Evolutionary conservation across 2,113 vertebrate genomes (phyloP), one percentile per base, ranked within the genome.

Genomic region (Odontophorus gujanensis): DNA sequence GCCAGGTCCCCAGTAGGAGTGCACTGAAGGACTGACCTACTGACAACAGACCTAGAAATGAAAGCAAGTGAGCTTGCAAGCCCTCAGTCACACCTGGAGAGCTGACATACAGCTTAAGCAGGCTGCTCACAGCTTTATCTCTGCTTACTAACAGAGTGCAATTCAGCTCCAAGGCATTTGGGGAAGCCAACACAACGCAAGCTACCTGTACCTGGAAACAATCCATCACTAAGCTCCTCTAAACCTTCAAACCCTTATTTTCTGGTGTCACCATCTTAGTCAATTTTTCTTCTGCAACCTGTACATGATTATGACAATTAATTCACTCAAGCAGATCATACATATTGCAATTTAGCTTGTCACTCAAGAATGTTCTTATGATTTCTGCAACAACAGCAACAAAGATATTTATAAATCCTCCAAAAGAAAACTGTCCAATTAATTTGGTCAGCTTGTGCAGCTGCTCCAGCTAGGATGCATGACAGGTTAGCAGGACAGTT

Each of bases 131-230:
- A 42, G 48, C 28, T 17, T 13, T 13, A 34, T 25, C 40, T n/a
- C 50, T 48, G 19, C 3, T 15, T 13, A n/a, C 13, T 2, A 40
- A 58, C 0, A 32, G 48, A 10, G 22, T 16, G 32, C 16, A 36
- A 34, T 1, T 1, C 51, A 11, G 50, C 45, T 16, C 7, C 26
- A 24, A 24, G 17, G 38, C 1, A 0, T 25, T 38, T 14, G 9
- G 4, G 43, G 25, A 48, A 62, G 43, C 43, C 42, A 12, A 10
- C 20, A 14, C 15, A 24, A 16, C 3, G 16, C 43, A 18, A 13
- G 68, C 19, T 16, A 34, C 25, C 24, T 3, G 16, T 38, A 19
- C 1, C 59, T 28, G 34, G 32, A 53, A 74, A 75, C 36, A 53
- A 25, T 26, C 48, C 38, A 16, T 28, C 38, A 11, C 14, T 22